These are phyloP conservation scores for Bradypodion pumilum DNA, from an alignment of 2,797 vertebrate species.

Conservation along the genomic window DNA sequence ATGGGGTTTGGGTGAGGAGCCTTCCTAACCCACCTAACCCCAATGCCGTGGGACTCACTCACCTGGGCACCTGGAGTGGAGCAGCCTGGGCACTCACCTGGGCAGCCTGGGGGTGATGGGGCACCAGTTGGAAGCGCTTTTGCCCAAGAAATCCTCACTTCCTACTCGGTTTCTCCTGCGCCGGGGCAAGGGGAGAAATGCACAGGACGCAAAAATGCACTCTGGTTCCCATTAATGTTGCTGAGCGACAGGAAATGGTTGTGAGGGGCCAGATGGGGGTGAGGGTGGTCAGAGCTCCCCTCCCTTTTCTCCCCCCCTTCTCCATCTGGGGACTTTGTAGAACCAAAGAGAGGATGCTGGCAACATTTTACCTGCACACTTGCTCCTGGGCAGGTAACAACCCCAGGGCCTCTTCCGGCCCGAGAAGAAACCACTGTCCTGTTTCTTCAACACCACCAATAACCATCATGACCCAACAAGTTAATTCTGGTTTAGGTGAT, in stretches of 20 bases:
- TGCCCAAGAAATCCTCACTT: not conserved
- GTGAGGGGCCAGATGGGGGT: constrained; percentile 47
- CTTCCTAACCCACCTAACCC: too few species aligned
- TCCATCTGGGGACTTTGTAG: not conserved
- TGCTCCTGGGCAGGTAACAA: not conserved
- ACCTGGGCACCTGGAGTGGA: too few species aligned
- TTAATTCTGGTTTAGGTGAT: too few species aligned
- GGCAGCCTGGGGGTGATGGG: too few species aligned
- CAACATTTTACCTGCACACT: not conserved
- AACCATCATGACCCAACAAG: too few species aligned
- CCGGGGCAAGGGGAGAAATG: not conserved
- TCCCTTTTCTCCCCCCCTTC: not conserved
- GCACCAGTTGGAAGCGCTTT: too few species aligned
- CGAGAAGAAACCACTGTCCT: too few species aligned
- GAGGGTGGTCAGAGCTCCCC: constrained; percentile 47
- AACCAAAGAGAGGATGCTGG: constrained; percentile 13
- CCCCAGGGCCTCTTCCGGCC: too few species aligned
- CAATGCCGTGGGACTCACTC: too few species aligned
- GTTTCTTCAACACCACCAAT: too few species aligned
- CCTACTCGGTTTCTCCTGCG: constrained; percentile 18
- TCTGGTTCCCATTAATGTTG: constrained; percentile 80
- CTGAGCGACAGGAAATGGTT: constrained; percentile 79
- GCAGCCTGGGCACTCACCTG: too few species aligned
- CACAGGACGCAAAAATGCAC: constrained; percentile 49
- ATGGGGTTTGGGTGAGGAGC: too few species aligned